A percentile compares a stretch with the other conserved stretches of the same genome.
These are phyloP conservation scores for Stylophora pistillata DNA, from an alignment of 64 coral and sea anemone species.

Conservation along the genomic window DNA sequence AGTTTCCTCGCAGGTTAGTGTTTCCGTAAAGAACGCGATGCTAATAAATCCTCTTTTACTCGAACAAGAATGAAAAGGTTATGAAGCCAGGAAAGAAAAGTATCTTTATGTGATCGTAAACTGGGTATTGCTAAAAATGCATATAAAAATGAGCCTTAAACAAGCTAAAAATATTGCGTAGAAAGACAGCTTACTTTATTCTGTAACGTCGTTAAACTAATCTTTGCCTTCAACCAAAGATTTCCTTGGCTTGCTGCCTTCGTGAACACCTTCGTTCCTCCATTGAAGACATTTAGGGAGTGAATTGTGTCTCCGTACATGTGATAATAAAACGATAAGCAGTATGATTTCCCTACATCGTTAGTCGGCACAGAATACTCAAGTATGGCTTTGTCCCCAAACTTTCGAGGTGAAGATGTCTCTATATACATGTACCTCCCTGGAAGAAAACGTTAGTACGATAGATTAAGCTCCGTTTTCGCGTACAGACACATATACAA, in stretches of 20 bases:
- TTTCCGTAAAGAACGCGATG: too few species aligned
- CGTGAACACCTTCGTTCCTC: conserved; percentile 34
- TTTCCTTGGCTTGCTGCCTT: conserved; percentile 9
- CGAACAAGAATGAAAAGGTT: too few species aligned
- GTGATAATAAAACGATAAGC: conserved; percentile 40
- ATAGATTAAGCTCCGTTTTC: neutral
- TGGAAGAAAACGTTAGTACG: neutral
- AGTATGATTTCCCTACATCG: neutral
- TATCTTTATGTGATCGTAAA: too few species aligned
- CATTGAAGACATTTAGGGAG: conserved; percentile 4
- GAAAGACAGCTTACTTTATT: neutral
- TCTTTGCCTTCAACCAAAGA: conserved; percentile 14
- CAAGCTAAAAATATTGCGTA: neutral
- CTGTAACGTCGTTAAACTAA: neutral
- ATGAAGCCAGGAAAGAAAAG: too few species aligned
- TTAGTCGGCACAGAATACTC: neutral
- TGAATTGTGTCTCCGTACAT: conserved; percentile 24
- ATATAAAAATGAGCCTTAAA: neutral
- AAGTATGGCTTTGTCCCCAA: neutral
- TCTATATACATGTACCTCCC: neutral
- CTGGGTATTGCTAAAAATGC: neutral
- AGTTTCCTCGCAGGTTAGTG: too few species aligned
- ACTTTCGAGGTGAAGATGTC: neutral
- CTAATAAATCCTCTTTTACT: too few species aligned
- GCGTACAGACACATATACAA: too few species aligned